A percentile compares a stretch with the other conserved stretches of the same genome.
These are phyloP conservation scores for Drosophila orena DNA, from an alignment of 1,140 invertebrate species.

Conservation along the genomic window DNA sequence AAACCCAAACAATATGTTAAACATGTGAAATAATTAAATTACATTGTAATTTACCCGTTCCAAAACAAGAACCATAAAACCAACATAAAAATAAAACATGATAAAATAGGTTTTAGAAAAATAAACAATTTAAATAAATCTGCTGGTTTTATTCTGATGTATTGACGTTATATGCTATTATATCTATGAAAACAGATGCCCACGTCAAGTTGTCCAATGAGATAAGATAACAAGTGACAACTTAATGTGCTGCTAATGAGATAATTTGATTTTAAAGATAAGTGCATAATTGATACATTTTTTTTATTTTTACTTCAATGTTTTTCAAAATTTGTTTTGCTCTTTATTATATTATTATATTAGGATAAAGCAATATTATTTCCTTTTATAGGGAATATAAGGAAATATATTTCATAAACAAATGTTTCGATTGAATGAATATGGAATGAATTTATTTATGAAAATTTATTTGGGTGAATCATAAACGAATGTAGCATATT, in stretches of 20 bases:
- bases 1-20: conserved; percentile 47
- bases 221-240: background rate
- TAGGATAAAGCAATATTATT: no score
- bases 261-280: conserved; percentile 9
- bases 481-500: no score
- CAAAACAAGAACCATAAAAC: conserved; percentile 24
- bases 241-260: conserved; percentile 6
- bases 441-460: no score
- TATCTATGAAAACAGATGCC: no score
- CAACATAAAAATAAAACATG: conserved; percentile 27
- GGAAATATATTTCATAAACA: no score
- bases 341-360: no score
- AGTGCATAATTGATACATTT: background rate
- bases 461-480: background rate
- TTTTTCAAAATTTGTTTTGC: no score
- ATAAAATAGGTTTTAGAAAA: conserved; percentile 59
- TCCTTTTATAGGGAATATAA: no score
- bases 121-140: conserved; percentile 48
- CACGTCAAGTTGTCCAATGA: background rate
- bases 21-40: conserved; percentile 40
- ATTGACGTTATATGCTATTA: background rate
- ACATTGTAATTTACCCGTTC: conserved; percentile 30
- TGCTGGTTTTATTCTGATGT: background rate
- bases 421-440: no score
- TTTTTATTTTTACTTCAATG: background rate